Evolutionary conservation across 2,888 invertebrate species (phyloP), one percentile per base, ranked within the genome.

Genomic region (Gerris lacustris): DNA sequence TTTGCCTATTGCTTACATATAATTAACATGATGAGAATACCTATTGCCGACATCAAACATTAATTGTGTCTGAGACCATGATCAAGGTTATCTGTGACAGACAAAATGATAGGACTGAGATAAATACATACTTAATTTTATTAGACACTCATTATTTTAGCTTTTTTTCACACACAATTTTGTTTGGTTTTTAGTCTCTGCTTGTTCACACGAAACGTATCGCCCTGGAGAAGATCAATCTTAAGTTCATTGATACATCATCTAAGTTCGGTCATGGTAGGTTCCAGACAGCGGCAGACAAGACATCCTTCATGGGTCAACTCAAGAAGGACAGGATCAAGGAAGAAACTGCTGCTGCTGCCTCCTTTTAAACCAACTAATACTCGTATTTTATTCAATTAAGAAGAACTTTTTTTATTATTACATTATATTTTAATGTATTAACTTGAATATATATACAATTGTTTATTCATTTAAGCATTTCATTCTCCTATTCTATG

Each of bases 261-360:
- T 96, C 96, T 82, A 99, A 99, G 84, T 97, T 97, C 81, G 99
- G 99, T 81, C 99, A 99, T 81, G 99, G 99, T 86, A 92, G 98
- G 80, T 99, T 99, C 98, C 99, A 99, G 85, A 99, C 98, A 70
- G 89, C 92, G 74, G 92, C 93, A 77, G 99, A 99, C 83, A 99
- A 99, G 86, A 88, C 90, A 79, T 90, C 91, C 71, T 96, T 97
- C 82, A 96, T 98, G 96, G 97, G 96, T 78, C 90, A 88, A 66
- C 90, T 95, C 81, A 96, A 96, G 84, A 96, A 96, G 82, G 94
- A 96, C 81, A 88, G 92, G 74, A 84, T 92, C 78, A 90, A 91
- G 79, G 93, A 93, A 80, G 92, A 92, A 79, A 87, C 88, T 72
- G 88, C 89, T 11, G 86, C 87, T 69, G 84, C 88, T 31, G 82